Conservation (phyloP, 2,113 vertebrate species). For the Halcyon malimbica region DNA sequence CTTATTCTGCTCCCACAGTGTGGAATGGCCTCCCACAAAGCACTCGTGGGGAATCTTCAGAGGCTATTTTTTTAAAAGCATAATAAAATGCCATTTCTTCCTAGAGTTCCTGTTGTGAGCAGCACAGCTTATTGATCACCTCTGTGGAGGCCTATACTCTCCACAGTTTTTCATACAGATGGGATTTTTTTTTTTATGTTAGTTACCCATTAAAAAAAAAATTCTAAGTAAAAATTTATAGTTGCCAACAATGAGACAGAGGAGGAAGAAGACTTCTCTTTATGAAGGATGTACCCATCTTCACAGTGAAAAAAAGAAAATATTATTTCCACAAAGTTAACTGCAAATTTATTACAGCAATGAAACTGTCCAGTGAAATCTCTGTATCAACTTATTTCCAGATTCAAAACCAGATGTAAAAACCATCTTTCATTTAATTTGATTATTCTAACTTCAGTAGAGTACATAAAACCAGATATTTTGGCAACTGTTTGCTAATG, state of each 20-base stretch:
- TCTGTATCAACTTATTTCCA: constrained; percentile 56
- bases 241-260: constrained; percentile 5
- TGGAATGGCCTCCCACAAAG: constrained; percentile 59
- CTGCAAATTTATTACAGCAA: constrained; percentile 51
- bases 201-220: constrained; percentile 1
- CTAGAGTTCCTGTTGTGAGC: not conserved
- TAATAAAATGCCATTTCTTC: constrained; percentile 43
- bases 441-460: constrained; percentile 34
- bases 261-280: constrained; percentile 35
- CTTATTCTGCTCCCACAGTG: constrained; percentile 15
- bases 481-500: constrained; percentile 25
- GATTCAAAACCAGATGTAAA: constrained; percentile 56
- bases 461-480: not conserved
- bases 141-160: not conserved
- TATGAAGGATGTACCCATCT: constrained; percentile 10
- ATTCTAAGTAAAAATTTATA: constrained; percentile 24
- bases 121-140: not conserved
- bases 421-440: constrained; percentile 41
- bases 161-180: not conserved
- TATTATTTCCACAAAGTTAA: constrained; percentile 38
- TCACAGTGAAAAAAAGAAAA: constrained; percentile 5
- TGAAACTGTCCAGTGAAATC: constrained; percentile 52
- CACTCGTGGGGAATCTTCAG: not conserved
- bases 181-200: not conserved
- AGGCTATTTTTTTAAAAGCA: constrained; percentile 29